Conservation (phyloP, 2,797 vertebrate species). For the Danio jaintianensis region DNA sequence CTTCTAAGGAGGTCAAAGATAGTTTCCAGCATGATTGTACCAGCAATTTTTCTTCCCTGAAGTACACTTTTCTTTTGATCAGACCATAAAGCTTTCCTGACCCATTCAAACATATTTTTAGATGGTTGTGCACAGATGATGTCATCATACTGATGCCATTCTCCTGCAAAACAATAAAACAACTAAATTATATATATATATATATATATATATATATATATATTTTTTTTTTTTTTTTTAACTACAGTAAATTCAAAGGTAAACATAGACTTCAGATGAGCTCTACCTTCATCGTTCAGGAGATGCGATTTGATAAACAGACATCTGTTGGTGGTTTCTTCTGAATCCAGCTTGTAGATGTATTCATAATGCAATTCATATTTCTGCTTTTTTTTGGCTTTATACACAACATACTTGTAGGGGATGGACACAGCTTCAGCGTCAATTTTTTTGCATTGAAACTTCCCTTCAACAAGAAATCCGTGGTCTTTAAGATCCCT, state of each 20-base stretch:
- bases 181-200: neutral
- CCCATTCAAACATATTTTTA: accelerated
- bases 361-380: conserved; percentile 73
- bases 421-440: conserved; percentile 69
- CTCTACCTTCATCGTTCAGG: conserved; percentile 70
- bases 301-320: conserved; percentile 66
- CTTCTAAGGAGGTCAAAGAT: conserved; percentile 83
- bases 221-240: neutral
- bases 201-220: too few relatives aligned
- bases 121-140: conserved; percentile 80
- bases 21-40: conserved; percentile 78
- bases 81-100: accelerated
- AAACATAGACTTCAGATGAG: neutral
- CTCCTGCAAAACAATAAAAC: conserved; percentile 65
- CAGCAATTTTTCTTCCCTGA: conserved; percentile 81
- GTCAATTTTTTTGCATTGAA: conserved; percentile 55
- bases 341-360: conserved; percentile 79
- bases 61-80: conserved; percentile 61
- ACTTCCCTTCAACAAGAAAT: conserved; percentile 80
- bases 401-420: conserved; percentile 87
- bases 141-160: conserved; percentile 97
- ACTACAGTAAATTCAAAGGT: neutral
- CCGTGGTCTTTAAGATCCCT: conserved; percentile 80
- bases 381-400: accelerated
- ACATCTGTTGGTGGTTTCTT: conserved; percentile 75